Percentiles rank a stretch among this genome's conserved stretches.
These are phyloP conservation scores for Cisticola juncidis DNA, from an alignment of 2,113 vertebrate species.

Conservation along the genomic window DNA sequence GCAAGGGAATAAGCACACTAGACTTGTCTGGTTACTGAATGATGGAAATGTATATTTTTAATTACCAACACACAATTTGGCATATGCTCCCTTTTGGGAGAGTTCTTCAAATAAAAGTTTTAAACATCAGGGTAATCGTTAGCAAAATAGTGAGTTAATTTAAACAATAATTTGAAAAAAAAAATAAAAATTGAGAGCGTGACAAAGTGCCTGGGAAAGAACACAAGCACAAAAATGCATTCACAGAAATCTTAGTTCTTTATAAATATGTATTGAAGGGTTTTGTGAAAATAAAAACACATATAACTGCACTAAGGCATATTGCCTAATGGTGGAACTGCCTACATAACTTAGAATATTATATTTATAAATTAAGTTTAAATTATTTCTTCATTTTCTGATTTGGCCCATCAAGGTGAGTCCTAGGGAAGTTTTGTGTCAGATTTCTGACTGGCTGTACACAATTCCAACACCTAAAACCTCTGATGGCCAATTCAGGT, in stretches of 20 bases:
- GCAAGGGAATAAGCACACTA: neutral
- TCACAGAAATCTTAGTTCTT: neutral
- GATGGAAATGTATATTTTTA: neutral
- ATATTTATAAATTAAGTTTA: neutral
- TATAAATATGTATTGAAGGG: neutral
- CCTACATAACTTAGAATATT: neutral
- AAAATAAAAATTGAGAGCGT: accelerated
- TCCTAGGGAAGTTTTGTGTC: neutral
- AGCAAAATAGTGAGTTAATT: neutral
- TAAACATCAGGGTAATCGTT: neutral
- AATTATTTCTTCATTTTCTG: neutral
- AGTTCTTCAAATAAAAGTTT: neutral
- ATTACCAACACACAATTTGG: neutral
- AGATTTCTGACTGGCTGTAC: neutral
- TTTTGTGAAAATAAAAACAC: neutral
- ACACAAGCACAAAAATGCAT: neutral
- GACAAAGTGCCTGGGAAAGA: neutral
- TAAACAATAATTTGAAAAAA: neutral
- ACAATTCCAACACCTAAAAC: neutral
- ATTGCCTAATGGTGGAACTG: neutral
- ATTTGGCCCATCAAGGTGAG: neutral
- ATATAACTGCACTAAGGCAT: neutral
- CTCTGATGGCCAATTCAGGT: neutral
- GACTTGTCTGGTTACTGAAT: neutral
- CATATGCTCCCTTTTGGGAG: neutral